Evolutionary conservation across 2,888 invertebrate species (phyloP).

Genomic region (Cenopis cana): DNA sequence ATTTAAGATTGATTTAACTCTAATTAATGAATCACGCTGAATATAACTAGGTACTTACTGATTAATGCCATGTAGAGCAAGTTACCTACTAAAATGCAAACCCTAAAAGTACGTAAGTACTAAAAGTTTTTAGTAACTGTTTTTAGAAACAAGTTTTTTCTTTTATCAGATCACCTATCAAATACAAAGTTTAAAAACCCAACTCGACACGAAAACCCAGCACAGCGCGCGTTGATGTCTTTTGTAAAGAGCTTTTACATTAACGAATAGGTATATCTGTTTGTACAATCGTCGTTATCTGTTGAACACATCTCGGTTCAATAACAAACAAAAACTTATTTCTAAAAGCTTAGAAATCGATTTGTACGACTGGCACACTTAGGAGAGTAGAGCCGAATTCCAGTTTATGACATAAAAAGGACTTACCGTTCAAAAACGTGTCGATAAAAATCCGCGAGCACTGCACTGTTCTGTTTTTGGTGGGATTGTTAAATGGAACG

Average conservation of each 20-base stretch:
- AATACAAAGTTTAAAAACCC: conserved; percentile 26
- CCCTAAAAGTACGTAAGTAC: not conserved
- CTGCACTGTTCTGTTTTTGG: conserved; percentile 41
- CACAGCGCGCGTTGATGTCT: conserved; percentile 76
- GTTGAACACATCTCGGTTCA: conserved; percentile 6
- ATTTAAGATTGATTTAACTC: no score
- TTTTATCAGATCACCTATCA: conserved; percentile 26
- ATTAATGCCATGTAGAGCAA: not conserved
- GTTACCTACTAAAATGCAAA: not conserved
- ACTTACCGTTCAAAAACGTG: conserved; percentile 31
- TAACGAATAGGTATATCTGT: conserved; percentile 42
- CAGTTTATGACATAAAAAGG: conserved; percentile 7
- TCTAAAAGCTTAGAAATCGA: conserved; percentile 36
- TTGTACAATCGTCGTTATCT: conserved; percentile 28
- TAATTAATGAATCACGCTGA: not conserved
- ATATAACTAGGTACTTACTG: not conserved
- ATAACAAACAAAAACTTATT: conserved; percentile 22
- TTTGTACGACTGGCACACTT: conserved; percentile 39
- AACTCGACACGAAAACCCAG: conserved; percentile 32
- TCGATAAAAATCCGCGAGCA: conserved; percentile 38
- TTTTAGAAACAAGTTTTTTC: conserved; percentile 20
- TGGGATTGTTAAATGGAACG: conserved; percentile 67
- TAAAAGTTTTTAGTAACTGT: conserved; percentile 5
- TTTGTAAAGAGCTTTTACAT: conserved; percentile 64
- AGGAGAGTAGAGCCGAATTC: conserved; percentile 9